A percentile compares a stretch with the other conserved stretches of the same genome.
These are phyloP conservation scores for Ctenodactylus gundi DNA, from an alignment of 2,113 vertebrate genomes.

Conservation along the genomic window DNA sequence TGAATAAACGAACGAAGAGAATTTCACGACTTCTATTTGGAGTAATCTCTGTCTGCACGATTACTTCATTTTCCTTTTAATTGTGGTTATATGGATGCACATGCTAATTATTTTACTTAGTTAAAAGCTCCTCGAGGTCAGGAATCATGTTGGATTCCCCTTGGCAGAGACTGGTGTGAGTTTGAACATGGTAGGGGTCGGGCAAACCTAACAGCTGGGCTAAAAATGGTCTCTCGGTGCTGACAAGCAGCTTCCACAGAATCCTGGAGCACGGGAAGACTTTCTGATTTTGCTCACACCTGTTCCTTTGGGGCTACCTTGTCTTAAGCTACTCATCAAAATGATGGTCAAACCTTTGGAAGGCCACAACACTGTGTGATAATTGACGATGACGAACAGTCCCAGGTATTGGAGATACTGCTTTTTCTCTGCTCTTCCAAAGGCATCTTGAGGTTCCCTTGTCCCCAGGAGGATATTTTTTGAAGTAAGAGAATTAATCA, in stretches of 20 bases:
- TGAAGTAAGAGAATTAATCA: conserved; percentile 65
- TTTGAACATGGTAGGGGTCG: neutral
- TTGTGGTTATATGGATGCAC: neutral
- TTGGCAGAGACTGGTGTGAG: neutral
- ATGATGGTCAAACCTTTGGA: conserved; percentile 32
- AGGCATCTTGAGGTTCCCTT: neutral
- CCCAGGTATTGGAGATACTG: neutral
- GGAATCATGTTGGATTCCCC: neutral
- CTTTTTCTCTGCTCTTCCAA: neutral
- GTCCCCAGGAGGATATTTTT: neutral
- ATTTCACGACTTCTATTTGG: neutral
- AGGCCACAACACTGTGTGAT: neutral
- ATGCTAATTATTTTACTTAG: neutral
- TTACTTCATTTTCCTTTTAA: neutral
- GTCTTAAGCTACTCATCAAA: conserved; percentile 3
- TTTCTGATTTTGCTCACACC: conserved; percentile 19
- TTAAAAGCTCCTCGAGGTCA: neutral
- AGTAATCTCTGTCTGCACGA: neutral
- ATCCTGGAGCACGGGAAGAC: neutral
- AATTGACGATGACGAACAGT: conserved; percentile 13
- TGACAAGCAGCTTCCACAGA: neutral
- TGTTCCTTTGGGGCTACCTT: neutral
- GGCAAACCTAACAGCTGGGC: neutral
- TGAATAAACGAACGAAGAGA: neutral
- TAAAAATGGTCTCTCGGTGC: neutral